Evolutionary conservation across 1,140 invertebrate species (phyloP), one percentile per base, ranked within the genome.

Genomic region (Camponotus vicinus): DNA sequence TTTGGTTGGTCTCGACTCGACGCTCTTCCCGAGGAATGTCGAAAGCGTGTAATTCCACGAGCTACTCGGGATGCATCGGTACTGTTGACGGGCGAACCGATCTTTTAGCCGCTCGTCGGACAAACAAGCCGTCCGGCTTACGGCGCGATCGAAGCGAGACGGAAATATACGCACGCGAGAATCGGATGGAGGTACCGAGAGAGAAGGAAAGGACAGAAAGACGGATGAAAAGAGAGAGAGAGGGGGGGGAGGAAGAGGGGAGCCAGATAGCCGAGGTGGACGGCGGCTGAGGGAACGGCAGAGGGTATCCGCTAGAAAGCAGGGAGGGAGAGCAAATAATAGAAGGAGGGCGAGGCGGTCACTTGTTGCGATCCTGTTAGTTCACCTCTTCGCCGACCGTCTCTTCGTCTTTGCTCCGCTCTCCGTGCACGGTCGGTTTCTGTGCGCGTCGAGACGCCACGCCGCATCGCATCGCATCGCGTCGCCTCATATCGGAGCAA

Each of bases 341-440:
- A 88, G 88, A 89, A 89, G 91, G 87, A 91, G 92, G 91, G 91
- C 91, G 91, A 90, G 91, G 91, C 88, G 89, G 86, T 93, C 91
- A 93, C 92, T 93, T 93, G 92, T 93, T 93, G 92, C 92, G 92
- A 93, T 93, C 92, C 92, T 93, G 92, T 93, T 93, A 93, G 89
- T 93, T 93, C 92, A 93, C 92, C 92, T 93, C 88, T 91, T 88
- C 88, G 87, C 70, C 86, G 79, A 69, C 79, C 79, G 85, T 64
- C 73, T 90, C 89, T 34, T 71, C 85, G 77, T 88, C 79, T 85
- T 84, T 80, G 61, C 77, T 87, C 66, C 78, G 59, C 57, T 45
- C 73, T 52, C n/a, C 64, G 57, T 88, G 45, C 34, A 66, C 52
- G 40, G 40, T 80, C 76, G 67, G 42, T 34, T 76, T 66, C 67